Evolutionary conservation across 2,113 vertebrate genomes (phyloP).

Genomic region (Spea bombifrons): DNA sequence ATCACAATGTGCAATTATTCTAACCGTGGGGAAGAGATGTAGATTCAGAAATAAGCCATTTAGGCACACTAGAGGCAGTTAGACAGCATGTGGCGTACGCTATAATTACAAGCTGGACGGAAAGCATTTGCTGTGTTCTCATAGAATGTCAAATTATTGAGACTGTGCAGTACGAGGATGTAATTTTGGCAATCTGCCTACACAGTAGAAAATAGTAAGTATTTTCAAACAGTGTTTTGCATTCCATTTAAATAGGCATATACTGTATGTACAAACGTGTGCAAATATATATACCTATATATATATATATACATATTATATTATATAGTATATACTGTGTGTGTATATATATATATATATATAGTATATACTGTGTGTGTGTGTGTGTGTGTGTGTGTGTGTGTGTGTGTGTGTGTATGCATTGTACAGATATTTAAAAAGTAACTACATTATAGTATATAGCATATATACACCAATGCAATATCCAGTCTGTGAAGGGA

Average conservation of each 20-base stretch:
- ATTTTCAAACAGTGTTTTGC: background rate
- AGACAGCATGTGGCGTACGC: constrained; percentile 60
- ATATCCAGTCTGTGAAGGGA: too few relatives aligned
- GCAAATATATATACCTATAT: too few relatives aligned
- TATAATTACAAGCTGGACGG: constrained; percentile 68
- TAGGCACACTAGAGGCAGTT: constrained; percentile 9
- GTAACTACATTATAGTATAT: too few relatives aligned
- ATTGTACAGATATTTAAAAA: too few relatives aligned
- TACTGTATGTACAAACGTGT: background rate
- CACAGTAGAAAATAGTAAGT: constrained; percentile 50
- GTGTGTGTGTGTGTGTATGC: too few relatives aligned
- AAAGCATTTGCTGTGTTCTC: constrained; percentile 74
- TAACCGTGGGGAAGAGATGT: constrained; percentile 29
- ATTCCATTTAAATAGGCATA: background rate
- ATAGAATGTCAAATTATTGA: constrained; percentile 63
- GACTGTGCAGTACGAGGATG: constrained; percentile 65
- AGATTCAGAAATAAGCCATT: constrained; percentile 36
- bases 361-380: background rate
- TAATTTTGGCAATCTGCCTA: constrained; percentile 75
- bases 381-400: too few relatives aligned
- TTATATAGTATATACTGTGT: background rate
- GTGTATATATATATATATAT: constrained; percentile 10
- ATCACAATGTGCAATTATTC: constrained; percentile 46
- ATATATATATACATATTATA: background rate
- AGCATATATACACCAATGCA: too few relatives aligned